Evolutionary conservation across 2,888 invertebrate genomes (phyloP), one percentile per base, ranked within the genome.

Genomic region (Podabrus alpinus): DNA sequence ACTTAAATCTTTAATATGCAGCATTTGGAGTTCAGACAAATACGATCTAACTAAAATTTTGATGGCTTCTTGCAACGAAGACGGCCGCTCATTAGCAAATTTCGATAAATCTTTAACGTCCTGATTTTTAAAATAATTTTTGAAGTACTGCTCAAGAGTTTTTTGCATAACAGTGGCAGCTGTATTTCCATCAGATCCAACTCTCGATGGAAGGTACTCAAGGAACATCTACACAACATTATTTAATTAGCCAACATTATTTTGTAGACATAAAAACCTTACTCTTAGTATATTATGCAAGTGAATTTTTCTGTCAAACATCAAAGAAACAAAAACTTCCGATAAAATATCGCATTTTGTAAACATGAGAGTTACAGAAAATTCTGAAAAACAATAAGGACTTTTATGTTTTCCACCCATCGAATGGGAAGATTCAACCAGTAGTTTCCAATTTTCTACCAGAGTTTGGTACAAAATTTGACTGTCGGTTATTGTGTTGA

Each of bases 151-250:
- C 81, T 90, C 90, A 25, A 90, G 83, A 1, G 89, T 87, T 80
- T 87, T 87, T 60, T 89, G 89, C 64, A 90, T 86, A 0, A 90
- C 89, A 79, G 88, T 74, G 83, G 89, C 77, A 80, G 88, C 84
- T 80, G 87, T 84, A 85, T 88, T 82, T 82, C 89, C 83, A 84
- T 89, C 87, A 83, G 89, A 81, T 2, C 92, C 92, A 29, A 92
- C 90, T 80, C 92, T 89, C n/a, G 91, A 91, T 5, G 92, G 92
- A 74, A 93, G 86, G 83, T 92, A 92, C 76, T 92, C 92, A 73
- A 92, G 84, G 81, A 92, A 92, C 11, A 92, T 88, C 87, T 92
- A 88, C 19, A n/a, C n/a, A 69, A 77, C 29, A 72, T 29, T 19
- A n/a, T n/a, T 15, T 60, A 10, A 71, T 21, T 19, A 17, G n/a